These are phyloP conservation scores for Melanostoma mellinum DNA, from an alignment of 2,888 invertebrate genomes.

Conservation along the genomic window DNA sequence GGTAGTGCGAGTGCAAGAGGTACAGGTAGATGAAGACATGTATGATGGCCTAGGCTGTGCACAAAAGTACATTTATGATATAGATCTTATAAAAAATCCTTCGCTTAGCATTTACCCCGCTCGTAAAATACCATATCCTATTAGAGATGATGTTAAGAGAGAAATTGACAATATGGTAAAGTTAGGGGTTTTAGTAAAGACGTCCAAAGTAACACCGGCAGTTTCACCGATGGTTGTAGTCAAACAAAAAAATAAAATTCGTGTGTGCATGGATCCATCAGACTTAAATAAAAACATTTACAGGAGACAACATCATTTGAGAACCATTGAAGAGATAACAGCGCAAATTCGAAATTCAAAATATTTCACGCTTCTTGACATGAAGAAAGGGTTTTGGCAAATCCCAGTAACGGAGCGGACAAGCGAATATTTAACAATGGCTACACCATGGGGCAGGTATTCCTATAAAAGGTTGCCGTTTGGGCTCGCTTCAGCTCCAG, in stretches of 20 bases:
- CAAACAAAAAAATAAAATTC: slow-evolving; percentile 15
- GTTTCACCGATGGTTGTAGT: slow-evolving; percentile 17
- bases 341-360: slow-evolving; percentile 18
- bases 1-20: slow-evolving; percentile 20
- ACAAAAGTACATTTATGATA: slow-evolving; percentile 28
- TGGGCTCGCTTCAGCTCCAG: neutral
- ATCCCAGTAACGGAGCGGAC: slow-evolving; percentile 22
- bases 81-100: slow-evolving; percentile 34
- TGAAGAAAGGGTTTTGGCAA: slow-evolving; percentile 19
- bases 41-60: slow-evolving; percentile 33
- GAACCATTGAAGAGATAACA: slow-evolving; percentile 16
- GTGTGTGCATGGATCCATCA: slow-evolving; percentile 16
- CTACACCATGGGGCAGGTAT: slow-evolving; percentile 20
- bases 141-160: slow-evolving; percentile 35
- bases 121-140: slow-evolving; percentile 38
- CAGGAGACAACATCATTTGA: slow-evolving; percentile 5
- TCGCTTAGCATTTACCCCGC: slow-evolving; percentile 25
- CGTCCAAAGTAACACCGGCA: slow-evolving; percentile 8
- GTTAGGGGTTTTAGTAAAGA: slow-evolving; percentile 31
- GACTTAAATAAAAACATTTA: slow-evolving; percentile 18
- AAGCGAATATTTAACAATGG: slow-evolving; percentile 9
- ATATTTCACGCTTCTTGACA: slow-evolving; percentile 21
- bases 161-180: slow-evolving; percentile 42
- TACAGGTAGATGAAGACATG: slow-evolving; percentile 11
- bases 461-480: slow-evolving; percentile 18